Evolutionary conservation across 2,888 invertebrate genomes (phyloP).

Genomic region (Eupithecia centaureata): DNA sequence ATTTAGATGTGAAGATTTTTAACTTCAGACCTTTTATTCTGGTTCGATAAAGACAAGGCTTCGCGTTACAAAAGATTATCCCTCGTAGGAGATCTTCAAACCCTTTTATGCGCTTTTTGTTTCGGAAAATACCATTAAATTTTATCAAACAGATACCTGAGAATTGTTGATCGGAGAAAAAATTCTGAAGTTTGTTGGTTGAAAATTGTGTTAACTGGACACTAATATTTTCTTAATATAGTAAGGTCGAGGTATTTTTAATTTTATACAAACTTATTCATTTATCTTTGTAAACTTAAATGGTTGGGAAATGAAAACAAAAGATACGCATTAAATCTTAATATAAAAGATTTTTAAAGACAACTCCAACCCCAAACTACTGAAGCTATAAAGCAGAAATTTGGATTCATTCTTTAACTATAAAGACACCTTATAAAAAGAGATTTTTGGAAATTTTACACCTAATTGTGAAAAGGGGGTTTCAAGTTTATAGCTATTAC

Average conservation of each 20-base stretch:
- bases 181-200: background rate
- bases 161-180: too few species aligned
- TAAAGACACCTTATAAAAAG: too few species aligned
- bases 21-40: background rate
- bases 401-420: too few species aligned
- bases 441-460: too few species aligned
- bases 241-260: too few species aligned
- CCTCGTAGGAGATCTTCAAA: background rate
- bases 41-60: background rate
- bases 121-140: background rate
- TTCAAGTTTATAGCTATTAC: too few species aligned
- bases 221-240: background rate
- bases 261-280: background rate
- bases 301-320: too few species aligned
- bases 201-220: background rate
- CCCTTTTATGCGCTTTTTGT: background rate
- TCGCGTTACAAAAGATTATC: slow-evolving; percentile 2
- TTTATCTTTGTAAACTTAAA: background rate
- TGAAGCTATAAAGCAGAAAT: too few species aligned
- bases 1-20: slow-evolving; percentile 11
- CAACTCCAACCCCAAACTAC: too few species aligned
- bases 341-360: too few species aligned
- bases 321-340: too few species aligned
- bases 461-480: too few species aligned
- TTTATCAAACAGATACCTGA: background rate